Evolutionary conservation across 2,797 vertebrate species (phyloP).

Genomic region (Sebastes aleutianus): DNA sequence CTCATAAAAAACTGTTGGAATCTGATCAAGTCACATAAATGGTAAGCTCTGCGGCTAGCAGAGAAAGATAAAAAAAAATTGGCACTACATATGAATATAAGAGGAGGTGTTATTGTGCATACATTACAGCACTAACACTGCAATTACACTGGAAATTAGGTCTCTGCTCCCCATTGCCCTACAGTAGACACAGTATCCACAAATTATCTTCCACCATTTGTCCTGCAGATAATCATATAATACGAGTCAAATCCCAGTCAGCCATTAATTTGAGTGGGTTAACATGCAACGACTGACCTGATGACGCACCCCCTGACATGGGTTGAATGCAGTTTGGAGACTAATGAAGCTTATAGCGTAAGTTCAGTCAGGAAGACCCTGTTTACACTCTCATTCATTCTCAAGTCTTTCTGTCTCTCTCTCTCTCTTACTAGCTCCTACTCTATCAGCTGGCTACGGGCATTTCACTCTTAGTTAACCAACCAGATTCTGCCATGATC

Average conservation of each 20-base stretch:
- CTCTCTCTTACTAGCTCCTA: too few species aligned
- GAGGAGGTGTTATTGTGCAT: not conserved
- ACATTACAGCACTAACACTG: not conserved
- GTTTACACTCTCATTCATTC: too few species aligned
- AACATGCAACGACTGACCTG: not conserved
- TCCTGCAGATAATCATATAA: not conserved
- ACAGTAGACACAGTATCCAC: not conserved
- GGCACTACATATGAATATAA: not conserved
- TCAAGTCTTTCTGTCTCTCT: too few species aligned
- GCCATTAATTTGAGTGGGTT: not conserved
- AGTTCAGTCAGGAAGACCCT: too few species aligned
- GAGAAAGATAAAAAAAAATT: not conserved
- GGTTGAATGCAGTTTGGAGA: not conserved
- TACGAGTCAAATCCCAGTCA: not conserved
- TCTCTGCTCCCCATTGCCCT: not conserved
- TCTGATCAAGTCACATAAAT: slow-evolving; percentile 8
- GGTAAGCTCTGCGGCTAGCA: not conserved
- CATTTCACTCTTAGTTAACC: too few species aligned
- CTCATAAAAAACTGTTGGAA: not conserved
- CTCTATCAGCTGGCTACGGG: too few species aligned
- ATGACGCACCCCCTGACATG: not conserved
- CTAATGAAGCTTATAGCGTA: too few species aligned
- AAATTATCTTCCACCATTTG: not conserved
- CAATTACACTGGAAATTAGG: not conserved
- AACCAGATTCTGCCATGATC: too few species aligned